phyloP scores from a whole-genome alignment of 2,113 vertebrate species.

The Bubo blakistoni region DNA sequence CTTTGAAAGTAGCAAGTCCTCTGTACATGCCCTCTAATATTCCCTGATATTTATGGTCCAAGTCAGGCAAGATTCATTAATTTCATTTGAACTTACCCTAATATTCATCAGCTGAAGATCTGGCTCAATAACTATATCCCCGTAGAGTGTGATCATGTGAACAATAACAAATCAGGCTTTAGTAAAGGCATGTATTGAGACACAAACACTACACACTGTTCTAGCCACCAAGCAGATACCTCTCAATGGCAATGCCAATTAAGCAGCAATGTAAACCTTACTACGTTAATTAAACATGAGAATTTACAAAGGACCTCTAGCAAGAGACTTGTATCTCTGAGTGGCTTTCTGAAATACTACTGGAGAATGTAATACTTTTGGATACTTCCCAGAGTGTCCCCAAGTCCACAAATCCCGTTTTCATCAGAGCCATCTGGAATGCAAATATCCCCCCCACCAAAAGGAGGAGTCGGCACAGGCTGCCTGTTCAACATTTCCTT shows the following conservation, averaged over 20 bases:
- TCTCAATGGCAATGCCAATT: slow-evolving; percentile 52
- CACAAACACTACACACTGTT: background rate
- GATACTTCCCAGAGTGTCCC: background rate
- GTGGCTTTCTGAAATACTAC: background rate
- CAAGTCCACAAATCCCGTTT: slow-evolving; percentile 4
- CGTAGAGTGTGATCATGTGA: background rate
- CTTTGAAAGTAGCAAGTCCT: background rate
- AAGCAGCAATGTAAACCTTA: slow-evolving; percentile 41
- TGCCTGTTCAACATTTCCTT: slow-evolving; percentile 5
- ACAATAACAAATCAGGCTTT: slow-evolving; percentile 8
- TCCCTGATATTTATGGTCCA: background rate
- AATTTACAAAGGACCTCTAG: slow-evolving; percentile 47
- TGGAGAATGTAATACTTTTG: background rate
- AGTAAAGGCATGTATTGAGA: background rate
- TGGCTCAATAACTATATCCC: background rate
- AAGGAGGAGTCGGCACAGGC: background rate
- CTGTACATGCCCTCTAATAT: background rate
- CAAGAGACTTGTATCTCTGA: background rate
- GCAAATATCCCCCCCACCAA: background rate
- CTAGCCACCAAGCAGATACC: background rate
- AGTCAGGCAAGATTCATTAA: background rate
- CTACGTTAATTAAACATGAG: slow-evolving; percentile 60
- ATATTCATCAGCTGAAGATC: background rate
- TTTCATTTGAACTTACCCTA: background rate
- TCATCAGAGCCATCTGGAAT: background rate